Percentiles rank a stretch among this genome's conserved stretches.
phyloP scores from a whole-genome alignment of 2,888 invertebrate genomes.

The Anthrax anthrax region DNA sequence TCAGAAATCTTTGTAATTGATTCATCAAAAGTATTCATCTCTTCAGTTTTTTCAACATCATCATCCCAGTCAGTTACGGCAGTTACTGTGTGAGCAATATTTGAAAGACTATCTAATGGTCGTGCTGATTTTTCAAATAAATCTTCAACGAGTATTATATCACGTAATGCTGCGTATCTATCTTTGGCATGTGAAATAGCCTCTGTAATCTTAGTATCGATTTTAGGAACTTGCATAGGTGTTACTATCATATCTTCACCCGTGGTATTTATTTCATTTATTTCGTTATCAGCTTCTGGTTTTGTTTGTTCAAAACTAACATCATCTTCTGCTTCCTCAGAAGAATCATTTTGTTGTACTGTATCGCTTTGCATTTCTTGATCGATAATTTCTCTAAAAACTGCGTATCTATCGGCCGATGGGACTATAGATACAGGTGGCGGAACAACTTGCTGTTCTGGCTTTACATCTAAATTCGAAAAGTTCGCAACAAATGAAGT shows the following conservation, averaged over 20 bases:
- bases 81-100: not conserved
- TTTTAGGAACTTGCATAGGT: conserved; percentile 22
- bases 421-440: conserved; percentile 27
- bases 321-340: conserved; percentile 8
- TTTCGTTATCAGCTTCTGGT: not conserved
- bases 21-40: conserved; percentile 24
- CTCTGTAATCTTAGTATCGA: conserved; percentile 37
- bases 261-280: not conserved
- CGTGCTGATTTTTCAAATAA: conserved; percentile 35
- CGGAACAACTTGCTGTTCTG: conserved; percentile 15
- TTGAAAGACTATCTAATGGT: not conserved
- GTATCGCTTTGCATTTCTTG: conserved; percentile 43
- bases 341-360: conserved; percentile 15
- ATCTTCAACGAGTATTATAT: conserved; percentile 52
- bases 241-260: conserved; percentile 24
- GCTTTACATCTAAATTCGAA: conserved; percentile 39
- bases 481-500: conserved; percentile 50
- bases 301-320: not conserved
- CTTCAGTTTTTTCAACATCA: conserved; percentile 17
- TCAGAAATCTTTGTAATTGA: conserved; percentile 19
- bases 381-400: conserved; percentile 72
- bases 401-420: conserved; percentile 70
- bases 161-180: conserved; percentile 67
- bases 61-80: not conserved
- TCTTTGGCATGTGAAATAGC: conserved; percentile 43